Evolutionary conservation across 2,797 vertebrate genomes (phyloP).

Genomic region (Oryzias dopingdopingensis): DNA sequence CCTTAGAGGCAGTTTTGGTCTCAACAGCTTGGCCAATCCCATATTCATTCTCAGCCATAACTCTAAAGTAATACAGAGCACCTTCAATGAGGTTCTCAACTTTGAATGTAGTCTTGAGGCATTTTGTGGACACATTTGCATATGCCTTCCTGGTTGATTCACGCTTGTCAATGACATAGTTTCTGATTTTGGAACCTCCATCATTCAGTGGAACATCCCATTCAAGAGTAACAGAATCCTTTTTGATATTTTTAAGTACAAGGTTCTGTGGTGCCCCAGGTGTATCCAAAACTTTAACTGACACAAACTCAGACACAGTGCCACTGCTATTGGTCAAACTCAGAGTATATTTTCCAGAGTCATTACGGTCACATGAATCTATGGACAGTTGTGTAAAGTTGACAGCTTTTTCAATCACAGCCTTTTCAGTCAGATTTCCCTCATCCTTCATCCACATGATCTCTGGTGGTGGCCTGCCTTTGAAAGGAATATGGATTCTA

Average conservation of each 20-base stretch:
- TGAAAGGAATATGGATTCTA: conserved; percentile 92
- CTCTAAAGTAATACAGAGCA: conserved; percentile 96
- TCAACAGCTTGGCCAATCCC: conserved; percentile 90
- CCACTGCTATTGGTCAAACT: conserved; percentile 93
- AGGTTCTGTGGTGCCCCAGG: conserved; percentile 91
- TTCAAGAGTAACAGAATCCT: conserved; percentile 84
- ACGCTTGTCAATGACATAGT: conserved; percentile 96
- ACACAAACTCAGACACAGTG: conserved; percentile 88
- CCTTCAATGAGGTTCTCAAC: conserved; percentile 95
- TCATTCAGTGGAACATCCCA: conserved; percentile 94
- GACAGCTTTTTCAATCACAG: conserved; percentile 86
- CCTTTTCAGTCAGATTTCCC: conserved; percentile 86
- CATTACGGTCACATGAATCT: conserved; percentile 93
- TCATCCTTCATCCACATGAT: conserved; percentile 95
- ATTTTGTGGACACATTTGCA: conserved; percentile 92
- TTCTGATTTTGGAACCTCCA: conserved; percentile 95
- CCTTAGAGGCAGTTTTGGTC: conserved; percentile 89
- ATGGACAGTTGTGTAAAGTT: conserved; percentile 93
- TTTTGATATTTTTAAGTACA: conserved; percentile 89
- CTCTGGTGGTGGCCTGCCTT: conserved; percentile 91
- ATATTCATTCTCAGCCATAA: conserved; percentile 98
- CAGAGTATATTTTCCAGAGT: conserved; percentile 93
- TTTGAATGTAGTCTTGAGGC: conserved; percentile 90
- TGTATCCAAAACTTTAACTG: conserved; percentile 94
- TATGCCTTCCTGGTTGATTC: conserved; percentile 97